These are phyloP conservation scores for Lineus longissimus DNA, from an alignment of 1,140 invertebrate genomes.

Conservation along the genomic window DNA sequence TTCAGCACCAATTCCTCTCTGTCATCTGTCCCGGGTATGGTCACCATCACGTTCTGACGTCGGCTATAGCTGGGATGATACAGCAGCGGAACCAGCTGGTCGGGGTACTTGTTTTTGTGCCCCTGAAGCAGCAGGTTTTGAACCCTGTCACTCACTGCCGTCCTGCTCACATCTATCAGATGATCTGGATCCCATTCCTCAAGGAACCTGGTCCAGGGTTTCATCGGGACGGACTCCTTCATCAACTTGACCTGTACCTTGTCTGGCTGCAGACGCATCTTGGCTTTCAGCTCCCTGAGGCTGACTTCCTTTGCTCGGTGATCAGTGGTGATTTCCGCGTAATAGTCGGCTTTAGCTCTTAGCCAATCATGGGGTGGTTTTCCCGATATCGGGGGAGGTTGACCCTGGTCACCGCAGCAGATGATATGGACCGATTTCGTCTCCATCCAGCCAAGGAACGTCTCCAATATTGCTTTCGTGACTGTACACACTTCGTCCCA, in stretches of 20 bases:
- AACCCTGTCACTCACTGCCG: not conserved
- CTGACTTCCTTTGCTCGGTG: too few relatives aligned
- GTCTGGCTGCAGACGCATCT: too few relatives aligned
- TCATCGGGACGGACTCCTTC: too few relatives aligned
- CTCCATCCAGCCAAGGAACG: slow-evolving; percentile 11
- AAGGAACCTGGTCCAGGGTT: not conserved
- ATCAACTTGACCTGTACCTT: too few relatives aligned
- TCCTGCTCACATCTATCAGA: not conserved
- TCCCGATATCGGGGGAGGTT: slow-evolving; percentile 13
- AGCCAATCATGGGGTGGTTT: slow-evolving; percentile 2
- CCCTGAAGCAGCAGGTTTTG: slow-evolving; percentile 7
- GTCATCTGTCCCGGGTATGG: not conserved
- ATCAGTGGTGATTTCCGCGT: not conserved
- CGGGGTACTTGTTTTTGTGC: slow-evolving; percentile 4
- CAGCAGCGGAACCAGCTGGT: not conserved
- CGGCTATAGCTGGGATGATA: slow-evolving; percentile 11
- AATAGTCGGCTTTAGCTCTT: not conserved
- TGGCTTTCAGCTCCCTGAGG: too few relatives aligned
- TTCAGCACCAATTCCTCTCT: slow-evolving; percentile 2
- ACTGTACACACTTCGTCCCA: slow-evolving; percentile 12
- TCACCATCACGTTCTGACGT: not conserved
- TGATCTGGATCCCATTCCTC: slow-evolving; percentile 8
- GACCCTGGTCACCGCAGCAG: slow-evolving; percentile 11
- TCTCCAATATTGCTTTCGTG: slow-evolving; percentile 6
- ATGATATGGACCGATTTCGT: slow-evolving; percentile 8